These are phyloP conservation scores for Pachycephus smyrnensis DNA, from an alignment of 2,888 invertebrate species.

Conservation along the genomic window DNA sequence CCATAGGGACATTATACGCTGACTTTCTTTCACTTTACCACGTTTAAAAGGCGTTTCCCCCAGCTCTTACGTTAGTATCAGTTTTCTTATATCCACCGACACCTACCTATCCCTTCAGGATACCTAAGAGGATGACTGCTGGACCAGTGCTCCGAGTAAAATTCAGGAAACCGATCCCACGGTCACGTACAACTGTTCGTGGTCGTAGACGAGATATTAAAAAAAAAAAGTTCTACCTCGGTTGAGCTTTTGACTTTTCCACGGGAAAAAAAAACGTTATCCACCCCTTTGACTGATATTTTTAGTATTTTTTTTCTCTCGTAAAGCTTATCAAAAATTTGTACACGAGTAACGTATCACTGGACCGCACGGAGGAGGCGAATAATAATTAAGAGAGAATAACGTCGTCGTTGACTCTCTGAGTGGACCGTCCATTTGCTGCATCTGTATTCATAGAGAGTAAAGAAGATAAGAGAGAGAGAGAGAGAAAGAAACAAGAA, in stretches of 20 bases:
- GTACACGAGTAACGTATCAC: not conserved
- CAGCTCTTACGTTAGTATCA: not conserved
- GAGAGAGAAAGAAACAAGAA: not conserved
- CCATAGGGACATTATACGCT: not conserved
- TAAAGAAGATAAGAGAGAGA: not conserved
- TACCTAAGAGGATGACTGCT: not conserved
- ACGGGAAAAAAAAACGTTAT: not conserved
- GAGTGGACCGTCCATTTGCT: not conserved
- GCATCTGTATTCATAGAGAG: not conserved
- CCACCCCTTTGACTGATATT: not conserved
- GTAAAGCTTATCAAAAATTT: not conserved
- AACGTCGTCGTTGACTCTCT: not conserved
- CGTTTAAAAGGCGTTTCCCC: not conserved
- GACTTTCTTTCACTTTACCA: not conserved
- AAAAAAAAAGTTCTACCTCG: not conserved
- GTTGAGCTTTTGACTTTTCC: not conserved
- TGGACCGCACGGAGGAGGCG: not conserved
- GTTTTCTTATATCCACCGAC: not conserved
- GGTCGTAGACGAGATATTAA: not conserved
- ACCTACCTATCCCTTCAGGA: not conserved
- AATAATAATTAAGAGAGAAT: not conserved
- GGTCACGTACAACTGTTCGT: not conserved
- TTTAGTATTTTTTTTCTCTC: not conserved
- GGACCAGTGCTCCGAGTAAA: not conserved
- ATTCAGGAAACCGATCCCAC: not conserved